These are phyloP conservation scores for Dolomedes plantarius DNA, from an alignment of 2,888 invertebrate species.

Conservation along the genomic window DNA sequence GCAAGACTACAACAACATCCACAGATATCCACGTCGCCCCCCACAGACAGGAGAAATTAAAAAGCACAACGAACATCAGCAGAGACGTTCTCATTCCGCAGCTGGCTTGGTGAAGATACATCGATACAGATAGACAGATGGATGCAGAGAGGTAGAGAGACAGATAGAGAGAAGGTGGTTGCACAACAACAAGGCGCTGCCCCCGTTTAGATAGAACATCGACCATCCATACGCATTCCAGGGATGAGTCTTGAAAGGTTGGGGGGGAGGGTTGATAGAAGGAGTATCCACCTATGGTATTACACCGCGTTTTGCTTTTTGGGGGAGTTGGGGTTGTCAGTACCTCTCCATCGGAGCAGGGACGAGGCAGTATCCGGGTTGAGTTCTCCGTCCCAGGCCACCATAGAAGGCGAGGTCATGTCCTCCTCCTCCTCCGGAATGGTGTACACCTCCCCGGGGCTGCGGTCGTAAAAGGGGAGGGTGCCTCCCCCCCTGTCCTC, in stretches of 20 bases:
- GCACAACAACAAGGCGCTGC: constrained; percentile 12
- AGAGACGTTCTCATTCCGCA: constrained; percentile 27
- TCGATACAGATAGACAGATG: background rate
- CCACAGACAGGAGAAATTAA: background rate
- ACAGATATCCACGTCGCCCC: background rate
- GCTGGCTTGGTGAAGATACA: background rate
- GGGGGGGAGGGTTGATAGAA: constrained; percentile 27
- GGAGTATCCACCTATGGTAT: constrained; percentile 33
- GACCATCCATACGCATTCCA: constrained; percentile 18
- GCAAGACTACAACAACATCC: constrained; percentile 14
- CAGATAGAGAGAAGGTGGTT: constrained; percentile 4
- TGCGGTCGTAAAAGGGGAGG: constrained; percentile 69
- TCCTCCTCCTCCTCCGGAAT: constrained; percentile 79
- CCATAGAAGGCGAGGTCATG: constrained; percentile 76
- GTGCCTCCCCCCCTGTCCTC: constrained; percentile 18
- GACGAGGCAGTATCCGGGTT: constrained; percentile 73
- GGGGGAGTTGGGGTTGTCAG: constrained; percentile 17
- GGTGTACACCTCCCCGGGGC: constrained; percentile 79
- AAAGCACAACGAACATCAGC: constrained; percentile 21
- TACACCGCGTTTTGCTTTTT: too few relatives aligned
- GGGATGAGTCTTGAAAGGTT: constrained; percentile 6
- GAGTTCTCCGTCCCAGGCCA: constrained; percentile 60
- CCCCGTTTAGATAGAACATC: constrained; percentile 17
- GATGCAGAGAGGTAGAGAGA: constrained; percentile 15
- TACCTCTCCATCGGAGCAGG: constrained; percentile 73